Conservation (phyloP, 2,797 vertebrate species). For the Sebastiscus tertius region DNA sequence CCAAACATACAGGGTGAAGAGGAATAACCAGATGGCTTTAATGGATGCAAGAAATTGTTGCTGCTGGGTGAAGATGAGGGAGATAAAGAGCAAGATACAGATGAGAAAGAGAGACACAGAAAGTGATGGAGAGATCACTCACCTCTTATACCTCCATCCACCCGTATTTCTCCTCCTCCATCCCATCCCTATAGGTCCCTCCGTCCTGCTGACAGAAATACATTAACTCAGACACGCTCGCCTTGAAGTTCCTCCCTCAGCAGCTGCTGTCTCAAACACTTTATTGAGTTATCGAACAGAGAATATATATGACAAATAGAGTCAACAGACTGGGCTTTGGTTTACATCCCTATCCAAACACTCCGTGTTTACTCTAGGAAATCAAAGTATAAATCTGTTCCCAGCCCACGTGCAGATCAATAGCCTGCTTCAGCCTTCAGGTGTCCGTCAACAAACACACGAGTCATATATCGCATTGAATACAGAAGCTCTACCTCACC, state of each 20-base stretch:
- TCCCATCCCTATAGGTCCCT: conserved; percentile 43
- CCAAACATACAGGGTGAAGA: background rate
- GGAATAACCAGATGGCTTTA: conserved; percentile 15
- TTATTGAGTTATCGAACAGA: conserved; percentile 82
- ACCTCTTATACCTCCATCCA: conserved; percentile 47
- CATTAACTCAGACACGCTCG: conserved; percentile 74
- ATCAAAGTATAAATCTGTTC: conserved; percentile 80
- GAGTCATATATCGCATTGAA: conserved; percentile 27
- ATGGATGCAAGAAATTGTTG: conserved; percentile 10
- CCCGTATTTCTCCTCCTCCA: conserved; percentile 41
- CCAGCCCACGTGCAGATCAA: conserved; percentile 58
- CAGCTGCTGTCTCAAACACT: conserved; percentile 79
- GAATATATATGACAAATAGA: conserved; percentile 83
- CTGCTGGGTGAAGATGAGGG: background rate
- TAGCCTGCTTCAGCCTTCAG: conserved; percentile 63
- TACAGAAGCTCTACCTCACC: conserved; percentile 20
- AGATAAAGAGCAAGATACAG: background rate
- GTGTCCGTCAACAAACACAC: conserved; percentile 65
- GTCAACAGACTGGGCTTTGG: conserved; percentile 77
- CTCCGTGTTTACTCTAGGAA: conserved; percentile 74
- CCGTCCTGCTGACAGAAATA: conserved; percentile 79
- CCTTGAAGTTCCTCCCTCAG: conserved; percentile 77
- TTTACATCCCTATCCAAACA: conserved; percentile 79
- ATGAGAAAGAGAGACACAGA: background rate
- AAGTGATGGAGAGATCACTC: conserved; percentile 44